Percentiles rank a stretch among this genome's conserved stretches.
These are phyloP conservation scores for Lacanobia oleracea DNA, from an alignment of 2,888 invertebrate genomes.

Conservation along the genomic window DNA sequence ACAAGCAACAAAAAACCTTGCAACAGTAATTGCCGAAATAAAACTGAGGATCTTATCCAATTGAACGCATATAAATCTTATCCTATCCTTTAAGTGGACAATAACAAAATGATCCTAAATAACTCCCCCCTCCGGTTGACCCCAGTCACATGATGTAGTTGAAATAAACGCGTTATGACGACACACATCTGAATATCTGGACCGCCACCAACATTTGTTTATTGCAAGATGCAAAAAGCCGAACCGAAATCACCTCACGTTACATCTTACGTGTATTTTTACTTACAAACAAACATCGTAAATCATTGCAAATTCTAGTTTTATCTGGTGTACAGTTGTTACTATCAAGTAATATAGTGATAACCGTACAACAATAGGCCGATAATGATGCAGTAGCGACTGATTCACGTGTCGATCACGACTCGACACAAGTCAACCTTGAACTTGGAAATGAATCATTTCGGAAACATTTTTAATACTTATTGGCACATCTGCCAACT, in stretches of 20 bases:
- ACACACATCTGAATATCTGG: conserved; percentile 54
- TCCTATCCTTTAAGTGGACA: conserved; percentile 61
- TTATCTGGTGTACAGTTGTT: conserved; percentile 47
- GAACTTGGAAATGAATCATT: conserved; percentile 77
- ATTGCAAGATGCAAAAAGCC: conserved; percentile 57
- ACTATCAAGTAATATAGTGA: conserved; percentile 52
- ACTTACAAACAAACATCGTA: conserved; percentile 30
- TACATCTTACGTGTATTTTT: conserved; percentile 39
- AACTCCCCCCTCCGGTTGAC: conserved; percentile 58
- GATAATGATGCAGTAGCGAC: conserved; percentile 43
- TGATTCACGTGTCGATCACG: conserved; percentile 63
- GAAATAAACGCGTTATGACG: conserved; percentile 60
- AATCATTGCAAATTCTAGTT: conserved; percentile 45
- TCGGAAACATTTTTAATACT: conserved; percentile 60
- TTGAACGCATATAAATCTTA: conserved; percentile 50
- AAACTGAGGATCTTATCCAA: conserved; percentile 46
- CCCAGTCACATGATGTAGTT: conserved; percentile 67
- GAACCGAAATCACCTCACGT: conserved; percentile 39
- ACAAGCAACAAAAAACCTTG: conserved; percentile 35
- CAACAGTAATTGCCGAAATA: conserved; percentile 29
- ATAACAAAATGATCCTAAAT: conserved; percentile 67
- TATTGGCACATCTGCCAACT: conserved; percentile 58
- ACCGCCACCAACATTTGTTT: conserved; percentile 62
- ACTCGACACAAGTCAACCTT: conserved; percentile 67
- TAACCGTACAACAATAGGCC: conserved; percentile 51